Evolutionary conservation across 2,797 vertebrate species (phyloP), one percentile per base, ranked within the genome.

Genomic region (Sphaeramia orbicularis): DNA sequence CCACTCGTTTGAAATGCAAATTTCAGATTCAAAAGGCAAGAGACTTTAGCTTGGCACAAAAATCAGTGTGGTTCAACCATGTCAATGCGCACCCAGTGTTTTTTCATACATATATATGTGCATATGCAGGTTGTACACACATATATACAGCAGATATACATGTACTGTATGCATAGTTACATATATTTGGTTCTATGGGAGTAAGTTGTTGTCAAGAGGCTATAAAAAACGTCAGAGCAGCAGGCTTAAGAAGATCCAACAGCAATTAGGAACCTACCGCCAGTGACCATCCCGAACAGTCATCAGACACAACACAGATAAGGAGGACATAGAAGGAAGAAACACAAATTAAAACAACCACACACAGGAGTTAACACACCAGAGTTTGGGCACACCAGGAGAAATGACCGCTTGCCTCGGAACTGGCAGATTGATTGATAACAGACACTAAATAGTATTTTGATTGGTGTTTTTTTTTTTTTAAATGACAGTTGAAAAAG

Each of bases 311-410:
- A 98, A 99, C 95, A 99, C 89, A 97, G 96, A 97, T 95, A 97
- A 96, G 96, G 94, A 97, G 96, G 95, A 98, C 96, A 99, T 94
- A 97, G 96, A 98, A 97, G 97, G 97, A 97, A 99, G 95, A 99
- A 97, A 96, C 96, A 96, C 94, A 98, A 96, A 98, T 99, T 98
- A 98, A 98, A 98, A 96, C 94, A 98, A 94, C 96, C 93, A 98
- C 94, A 96, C 95, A 95, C 93, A 95, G 94, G 94, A 89, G 85
- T 91, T 88, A 95, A 90, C 89, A 92, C 88, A 87, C 88, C 89
- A 90, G 85, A 92, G 88, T 92, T 87, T 81, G 87, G 93, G 89
- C 86, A 90, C 88, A 93, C 93, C 91, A 88, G 95, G 96, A 98
- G 95, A 97, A 97, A 97, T 96, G 96, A 97, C 95, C 87, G 82